phyloP scores from a whole-genome alignment of 2,888 invertebrate species.

The Lasioglossum calceatum region DNA sequence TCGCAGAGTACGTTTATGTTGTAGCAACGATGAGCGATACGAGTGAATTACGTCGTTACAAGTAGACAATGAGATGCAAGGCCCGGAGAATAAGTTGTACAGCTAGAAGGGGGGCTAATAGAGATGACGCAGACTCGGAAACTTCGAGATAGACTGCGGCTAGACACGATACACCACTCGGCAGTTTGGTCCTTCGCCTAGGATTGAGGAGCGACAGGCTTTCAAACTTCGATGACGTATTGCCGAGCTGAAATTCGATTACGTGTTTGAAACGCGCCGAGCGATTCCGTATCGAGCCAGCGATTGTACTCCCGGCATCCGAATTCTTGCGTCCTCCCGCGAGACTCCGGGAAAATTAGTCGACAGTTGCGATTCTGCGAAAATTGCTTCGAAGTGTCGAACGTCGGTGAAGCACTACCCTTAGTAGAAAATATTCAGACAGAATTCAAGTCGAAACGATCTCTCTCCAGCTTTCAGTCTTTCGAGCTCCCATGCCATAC shows the following conservation, averaged over 20 bases:
- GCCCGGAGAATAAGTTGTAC: neutral
- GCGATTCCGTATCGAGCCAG: neutral
- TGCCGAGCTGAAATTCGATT: constrained; percentile 13
- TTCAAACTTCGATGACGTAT: constrained; percentile 21
- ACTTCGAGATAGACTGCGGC: constrained; percentile 7
- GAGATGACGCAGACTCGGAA: neutral
- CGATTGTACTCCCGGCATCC: neutral
- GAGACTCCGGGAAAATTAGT: neutral
- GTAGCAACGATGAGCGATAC: neutral
- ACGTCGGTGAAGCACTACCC: neutral
- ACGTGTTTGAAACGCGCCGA: neutral
- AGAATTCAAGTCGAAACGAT: neutral
- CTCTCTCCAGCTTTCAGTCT: neutral
- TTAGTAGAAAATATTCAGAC: neutral
- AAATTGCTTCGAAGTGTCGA: neutral
- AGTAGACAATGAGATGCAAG: neutral
- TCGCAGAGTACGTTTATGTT: neutral
- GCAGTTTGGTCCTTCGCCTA: constrained; percentile 1
- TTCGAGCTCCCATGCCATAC: neutral
- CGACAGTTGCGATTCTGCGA: neutral
- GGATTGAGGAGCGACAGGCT: constrained; percentile 26
- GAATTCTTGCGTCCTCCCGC: neutral
- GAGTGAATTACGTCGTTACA: neutral
- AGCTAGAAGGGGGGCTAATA: neutral
- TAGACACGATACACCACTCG: neutral